Percentiles rank a stretch among this genome's conserved stretches.
Evolutionary conservation across 1,140 invertebrate genomes (phyloP).

Genomic region (Amphibalanus amphitrite): DNA sequence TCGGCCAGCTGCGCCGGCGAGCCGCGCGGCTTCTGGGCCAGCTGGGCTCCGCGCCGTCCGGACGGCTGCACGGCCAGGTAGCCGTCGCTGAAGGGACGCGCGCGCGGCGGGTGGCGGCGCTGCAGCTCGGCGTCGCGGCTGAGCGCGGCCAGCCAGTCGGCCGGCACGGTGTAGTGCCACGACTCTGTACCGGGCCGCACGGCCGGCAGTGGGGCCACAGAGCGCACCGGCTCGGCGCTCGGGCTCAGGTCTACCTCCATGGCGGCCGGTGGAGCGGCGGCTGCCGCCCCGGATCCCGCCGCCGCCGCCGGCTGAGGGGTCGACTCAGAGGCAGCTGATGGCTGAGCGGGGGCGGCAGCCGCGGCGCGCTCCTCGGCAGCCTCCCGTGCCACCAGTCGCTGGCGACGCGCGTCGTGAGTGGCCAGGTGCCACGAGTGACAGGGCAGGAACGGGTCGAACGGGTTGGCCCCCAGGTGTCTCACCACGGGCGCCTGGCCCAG

Average conservation of each 20-base stretch:
- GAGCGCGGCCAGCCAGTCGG: not conserved
- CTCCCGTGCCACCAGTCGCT: not conserved
- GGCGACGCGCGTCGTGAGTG: not conserved
- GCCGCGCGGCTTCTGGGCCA: too few species aligned
- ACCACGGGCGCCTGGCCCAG: not conserved
- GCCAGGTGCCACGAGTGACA: constrained; percentile 24
- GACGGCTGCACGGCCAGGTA: not conserved
- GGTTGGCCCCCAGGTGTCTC: constrained; percentile 15
- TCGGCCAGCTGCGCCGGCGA: too few species aligned
- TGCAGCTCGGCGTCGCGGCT: not conserved
- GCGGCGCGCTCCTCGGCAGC: not conserved
- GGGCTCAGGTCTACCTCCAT: not conserved
- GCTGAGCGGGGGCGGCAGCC: not conserved
- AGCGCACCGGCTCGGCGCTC: not conserved
- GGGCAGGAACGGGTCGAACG: constrained; percentile 28
- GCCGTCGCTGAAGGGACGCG: not conserved
- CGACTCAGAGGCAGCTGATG: not conserved
- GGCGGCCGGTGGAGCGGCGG: not conserved
- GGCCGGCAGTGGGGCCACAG: not conserved
- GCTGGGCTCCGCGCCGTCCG: not conserved
- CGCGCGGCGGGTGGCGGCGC: not conserved
- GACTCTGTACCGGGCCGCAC: not conserved
- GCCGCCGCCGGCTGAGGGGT: not conserved
- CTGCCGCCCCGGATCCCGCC: not conserved
- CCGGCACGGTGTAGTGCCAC: not conserved